Evolutionary conservation across 1,140 invertebrate genomes (phyloP).

Genomic region (Neocloeon triangulifer): DNA sequence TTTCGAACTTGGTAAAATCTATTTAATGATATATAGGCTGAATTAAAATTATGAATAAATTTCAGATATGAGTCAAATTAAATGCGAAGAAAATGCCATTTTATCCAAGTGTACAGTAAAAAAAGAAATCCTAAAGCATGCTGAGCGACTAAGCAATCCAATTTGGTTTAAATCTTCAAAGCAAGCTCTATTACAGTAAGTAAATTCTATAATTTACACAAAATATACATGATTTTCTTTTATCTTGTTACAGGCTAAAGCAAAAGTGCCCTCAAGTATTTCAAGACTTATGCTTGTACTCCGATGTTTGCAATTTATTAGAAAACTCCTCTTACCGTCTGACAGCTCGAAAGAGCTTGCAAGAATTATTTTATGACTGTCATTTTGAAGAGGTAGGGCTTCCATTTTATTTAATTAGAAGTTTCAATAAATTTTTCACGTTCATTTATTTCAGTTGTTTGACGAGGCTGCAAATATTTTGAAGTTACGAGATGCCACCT

Average conservation of each 20-base stretch:
- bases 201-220: constrained; percentile 2
- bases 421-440: too few relatives aligned
- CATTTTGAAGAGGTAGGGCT: constrained; percentile 38
- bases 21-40: neutral
- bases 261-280: constrained; percentile 65
- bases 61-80: neutral
- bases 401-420: neutral
- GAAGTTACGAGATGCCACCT: too few relatives aligned
- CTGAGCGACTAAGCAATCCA: constrained; percentile 41
- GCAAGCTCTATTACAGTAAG: constrained; percentile 32
- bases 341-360: constrained; percentile 63
- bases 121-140: constrained; percentile 35
- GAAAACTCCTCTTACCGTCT: constrained; percentile 60
- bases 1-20: too few relatives aligned
- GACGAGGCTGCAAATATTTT: too few relatives aligned
- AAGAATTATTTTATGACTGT: constrained; percentile 83
- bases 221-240: constrained; percentile 2
- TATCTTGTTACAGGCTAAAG: constrained; percentile 36
- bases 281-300: constrained; percentile 79
- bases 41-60: neutral
- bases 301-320: constrained; percentile 64
- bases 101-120: constrained; percentile 13
- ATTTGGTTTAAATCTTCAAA: constrained; percentile 37
- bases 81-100: neutral
- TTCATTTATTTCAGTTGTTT: too few relatives aligned